phyloP scores from a whole-genome alignment of 2,797 vertebrate genomes.

The Lepilemur ruficaudatus region DNA sequence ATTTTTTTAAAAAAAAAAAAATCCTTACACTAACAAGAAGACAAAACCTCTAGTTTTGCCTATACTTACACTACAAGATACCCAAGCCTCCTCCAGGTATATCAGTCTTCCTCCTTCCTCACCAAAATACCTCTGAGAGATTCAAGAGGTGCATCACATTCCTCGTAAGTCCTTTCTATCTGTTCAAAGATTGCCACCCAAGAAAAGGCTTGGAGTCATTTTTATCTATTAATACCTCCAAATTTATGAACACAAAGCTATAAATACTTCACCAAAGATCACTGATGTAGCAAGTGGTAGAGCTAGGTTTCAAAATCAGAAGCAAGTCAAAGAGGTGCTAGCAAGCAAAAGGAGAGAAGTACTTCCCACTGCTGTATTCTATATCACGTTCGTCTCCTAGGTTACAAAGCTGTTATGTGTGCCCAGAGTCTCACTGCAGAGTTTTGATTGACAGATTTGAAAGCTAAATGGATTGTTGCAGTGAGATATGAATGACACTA shows the following conservation, averaged over 20 bases:
- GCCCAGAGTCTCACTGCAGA: background rate
- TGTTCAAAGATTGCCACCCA: background rate
- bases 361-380: background rate
- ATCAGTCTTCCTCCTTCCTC: background rate
- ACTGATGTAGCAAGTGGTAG: background rate
- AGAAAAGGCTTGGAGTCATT: background rate
- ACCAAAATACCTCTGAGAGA: background rate
- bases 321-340: background rate
- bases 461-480: background rate
- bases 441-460: background rate
- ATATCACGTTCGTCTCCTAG: background rate
- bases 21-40: background rate
- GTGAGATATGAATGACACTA: background rate
- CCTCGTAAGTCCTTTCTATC: background rate
- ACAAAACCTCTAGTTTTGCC: background rate
- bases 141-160: background rate
- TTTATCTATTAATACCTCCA: background rate
- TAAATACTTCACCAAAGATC: background rate
- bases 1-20: background rate
- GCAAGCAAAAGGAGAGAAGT: background rate
- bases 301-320: background rate
- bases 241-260: background rate
- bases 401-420: background rate
- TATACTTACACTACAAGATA: background rate
- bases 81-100: background rate